Evolutionary conservation across 1,140 invertebrate genomes (phyloP).

Genomic region (Vollenhovia emeryi): DNA sequence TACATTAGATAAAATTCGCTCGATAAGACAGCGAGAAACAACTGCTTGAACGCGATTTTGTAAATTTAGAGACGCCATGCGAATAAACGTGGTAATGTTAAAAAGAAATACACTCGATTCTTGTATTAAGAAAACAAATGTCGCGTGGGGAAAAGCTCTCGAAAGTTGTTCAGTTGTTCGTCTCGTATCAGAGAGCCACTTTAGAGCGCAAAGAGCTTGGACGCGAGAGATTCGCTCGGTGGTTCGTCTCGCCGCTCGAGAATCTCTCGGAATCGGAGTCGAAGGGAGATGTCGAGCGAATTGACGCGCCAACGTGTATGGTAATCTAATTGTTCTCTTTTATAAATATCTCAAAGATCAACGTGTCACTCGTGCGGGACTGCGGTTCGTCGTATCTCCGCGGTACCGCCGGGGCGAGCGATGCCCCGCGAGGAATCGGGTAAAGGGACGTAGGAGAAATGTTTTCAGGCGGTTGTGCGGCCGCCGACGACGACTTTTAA

Average conservation of each 20-base stretch:
- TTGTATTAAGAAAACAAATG: neutral
- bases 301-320: neutral
- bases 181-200: neutral
- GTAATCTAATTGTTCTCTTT: neutral
- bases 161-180: neutral
- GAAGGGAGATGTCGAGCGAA: neutral
- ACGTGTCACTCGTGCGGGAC: neutral
- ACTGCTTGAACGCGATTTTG: neutral
- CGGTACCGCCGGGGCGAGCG: neutral
- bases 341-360: neutral
- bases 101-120: neutral
- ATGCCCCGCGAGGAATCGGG: neutral
- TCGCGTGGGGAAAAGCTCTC: neutral
- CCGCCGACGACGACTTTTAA: neutral
- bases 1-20: neutral
- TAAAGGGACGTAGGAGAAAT: neutral
- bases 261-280: neutral
- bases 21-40: neutral
- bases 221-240: neutral
- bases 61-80: neutral
- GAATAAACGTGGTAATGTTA: neutral
- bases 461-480: neutral
- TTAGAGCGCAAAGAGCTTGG: neutral
- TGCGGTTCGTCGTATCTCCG: neutral
- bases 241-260: neutral